Percentiles rank a stretch among this genome's conserved stretches.
phyloP scores from a whole-genome alignment of 2,797 vertebrate species.

The Onychomys torridus region DNA sequence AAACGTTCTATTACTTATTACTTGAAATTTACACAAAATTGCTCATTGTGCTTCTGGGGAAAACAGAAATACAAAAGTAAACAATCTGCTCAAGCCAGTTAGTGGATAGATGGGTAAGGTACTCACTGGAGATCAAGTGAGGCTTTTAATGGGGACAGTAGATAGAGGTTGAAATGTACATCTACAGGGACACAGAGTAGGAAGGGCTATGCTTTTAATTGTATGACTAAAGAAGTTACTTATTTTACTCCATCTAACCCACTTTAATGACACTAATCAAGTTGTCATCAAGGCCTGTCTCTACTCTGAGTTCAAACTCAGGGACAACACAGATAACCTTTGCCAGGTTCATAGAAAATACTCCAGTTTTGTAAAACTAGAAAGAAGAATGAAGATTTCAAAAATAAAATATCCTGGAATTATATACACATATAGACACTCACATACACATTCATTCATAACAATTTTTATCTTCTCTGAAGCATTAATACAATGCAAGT shows the following conservation, averaged over 20 bases:
- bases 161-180: background rate
- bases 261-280: background rate
- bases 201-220: background rate
- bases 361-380: constrained; percentile 15
- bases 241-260: background rate
- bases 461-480: constrained; percentile 52
- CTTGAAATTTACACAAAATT: constrained; percentile 22
- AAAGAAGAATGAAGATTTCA: background rate
- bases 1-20: constrained; percentile 30
- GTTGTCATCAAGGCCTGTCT: background rate
- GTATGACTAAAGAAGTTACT: background rate
- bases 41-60: background rate
- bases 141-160: background rate
- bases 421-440: background rate
- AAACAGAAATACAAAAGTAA: constrained; percentile 22
- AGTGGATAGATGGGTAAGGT: background rate
- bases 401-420: constrained; percentile 50
- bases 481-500: background rate
- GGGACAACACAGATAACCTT: background rate
- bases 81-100: background rate
- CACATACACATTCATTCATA: background rate
- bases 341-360: background rate
- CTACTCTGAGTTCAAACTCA: constrained; percentile 24
- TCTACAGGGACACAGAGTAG: background rate
- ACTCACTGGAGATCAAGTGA: background rate